Evolutionary conservation across 2,888 invertebrate species (phyloP).

Genomic region (Amitus sp.): DNA sequence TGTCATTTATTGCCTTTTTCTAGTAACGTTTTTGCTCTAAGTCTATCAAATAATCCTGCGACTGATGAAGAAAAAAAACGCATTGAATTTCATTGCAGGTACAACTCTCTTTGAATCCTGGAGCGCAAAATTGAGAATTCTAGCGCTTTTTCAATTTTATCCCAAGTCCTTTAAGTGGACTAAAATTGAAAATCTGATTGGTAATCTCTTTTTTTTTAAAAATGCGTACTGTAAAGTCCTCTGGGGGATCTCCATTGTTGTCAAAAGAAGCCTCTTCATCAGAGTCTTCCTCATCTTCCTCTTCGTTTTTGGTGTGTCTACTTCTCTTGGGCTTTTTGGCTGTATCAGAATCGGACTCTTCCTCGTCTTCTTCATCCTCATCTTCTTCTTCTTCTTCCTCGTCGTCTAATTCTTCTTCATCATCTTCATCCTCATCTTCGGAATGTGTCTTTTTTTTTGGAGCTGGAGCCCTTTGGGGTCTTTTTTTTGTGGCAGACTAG

Average conservation of each 20-base stretch:
- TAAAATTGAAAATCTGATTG: background rate
- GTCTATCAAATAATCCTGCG: too few relatives aligned
- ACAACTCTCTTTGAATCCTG: too few relatives aligned
- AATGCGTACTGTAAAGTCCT: conserved; percentile 58
- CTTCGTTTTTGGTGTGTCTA: conserved; percentile 58
- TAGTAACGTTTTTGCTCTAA: too few relatives aligned
- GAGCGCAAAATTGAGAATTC: too few relatives aligned
- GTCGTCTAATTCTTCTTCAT: conserved; percentile 57
- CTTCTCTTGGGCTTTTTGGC: conserved; percentile 56
- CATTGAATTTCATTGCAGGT: too few relatives aligned
- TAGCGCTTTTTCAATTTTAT: too few relatives aligned
- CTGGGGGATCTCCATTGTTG: conserved; percentile 59
- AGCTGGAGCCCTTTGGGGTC: conserved; percentile 57
- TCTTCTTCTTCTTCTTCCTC: conserved; percentile 59
- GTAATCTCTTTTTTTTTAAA: background rate
- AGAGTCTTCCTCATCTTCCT: conserved; percentile 61
- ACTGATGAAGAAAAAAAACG: too few relatives aligned
- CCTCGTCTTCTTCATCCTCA: conserved; percentile 60
- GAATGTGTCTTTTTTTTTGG: conserved; percentile 61
- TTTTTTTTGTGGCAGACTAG: conserved; percentile 56
- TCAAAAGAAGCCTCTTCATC: conserved; percentile 61
- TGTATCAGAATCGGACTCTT: conserved; percentile 58
- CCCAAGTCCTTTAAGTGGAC: too few relatives aligned
- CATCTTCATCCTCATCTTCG: conserved; percentile 53
- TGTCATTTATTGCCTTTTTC: too few relatives aligned